phyloP scores from a whole-genome alignment of 2,797 vertebrate genomes.

The Momotus momota region DNA sequence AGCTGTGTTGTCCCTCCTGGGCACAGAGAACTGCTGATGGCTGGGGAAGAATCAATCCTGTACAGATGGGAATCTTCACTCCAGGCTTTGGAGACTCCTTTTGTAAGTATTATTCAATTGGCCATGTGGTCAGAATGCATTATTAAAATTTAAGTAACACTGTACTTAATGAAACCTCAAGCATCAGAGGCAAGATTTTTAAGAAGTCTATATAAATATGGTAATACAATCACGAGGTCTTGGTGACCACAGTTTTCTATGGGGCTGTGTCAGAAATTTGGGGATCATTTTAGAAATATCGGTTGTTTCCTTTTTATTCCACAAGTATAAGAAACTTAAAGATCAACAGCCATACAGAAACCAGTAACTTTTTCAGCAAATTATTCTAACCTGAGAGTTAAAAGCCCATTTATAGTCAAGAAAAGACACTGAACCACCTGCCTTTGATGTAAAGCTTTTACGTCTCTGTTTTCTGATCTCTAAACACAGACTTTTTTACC shows the following conservation, averaged over 20 bases:
- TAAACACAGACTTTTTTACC: slow-evolving; percentile 40
- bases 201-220: background rate
- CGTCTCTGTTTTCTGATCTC: too few relatives aligned
- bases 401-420: background rate
- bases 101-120: background rate
- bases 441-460: background rate
- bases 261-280: background rate
- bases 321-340: background rate
- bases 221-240: background rate
- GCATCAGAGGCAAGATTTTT: background rate
- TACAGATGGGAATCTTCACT: background rate
- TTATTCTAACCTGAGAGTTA: background rate
- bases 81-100: background rate
- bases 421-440: background rate
- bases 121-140: background rate
- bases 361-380: background rate
- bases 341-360: background rate
- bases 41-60: background rate
- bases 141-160: background rate
- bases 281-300: fast-evolving
- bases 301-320: background rate
- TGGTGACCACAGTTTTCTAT: background rate
- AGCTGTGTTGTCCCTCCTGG: fast-evolving
- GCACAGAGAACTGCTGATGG: background rate
- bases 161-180: background rate